Percentiles rank a stretch among this genome's conserved stretches.
phyloP scores from a whole-genome alignment of 2,888 invertebrate species.

The Leptinotarsa rubiginosa region DNA sequence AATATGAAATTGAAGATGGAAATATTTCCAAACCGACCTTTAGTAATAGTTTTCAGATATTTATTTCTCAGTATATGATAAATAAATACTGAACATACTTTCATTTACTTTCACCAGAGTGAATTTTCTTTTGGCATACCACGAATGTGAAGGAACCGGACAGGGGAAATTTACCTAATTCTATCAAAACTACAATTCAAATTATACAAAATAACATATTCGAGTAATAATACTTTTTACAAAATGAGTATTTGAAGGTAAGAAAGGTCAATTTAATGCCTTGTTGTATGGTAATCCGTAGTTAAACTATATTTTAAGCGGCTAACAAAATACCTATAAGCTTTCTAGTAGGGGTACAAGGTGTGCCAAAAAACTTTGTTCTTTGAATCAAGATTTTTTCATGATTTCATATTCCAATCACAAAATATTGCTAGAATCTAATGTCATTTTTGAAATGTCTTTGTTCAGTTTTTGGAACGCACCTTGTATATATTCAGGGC shows the following conservation, averaged over 20 bases:
- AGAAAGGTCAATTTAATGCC: slow-evolving; percentile 63
- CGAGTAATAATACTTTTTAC: slow-evolving; percentile 56
- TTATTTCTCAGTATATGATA: too few species aligned
- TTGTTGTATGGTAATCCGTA: slow-evolving; percentile 64
- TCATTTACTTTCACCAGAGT: too few species aligned
- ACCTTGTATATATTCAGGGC: slow-evolving; percentile 49
- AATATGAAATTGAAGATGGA: too few species aligned
- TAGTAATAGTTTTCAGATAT: too few species aligned
- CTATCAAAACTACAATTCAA: slow-evolving; percentile 42
- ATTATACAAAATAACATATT: slow-evolving; percentile 51
- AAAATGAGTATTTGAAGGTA: slow-evolving; percentile 63
- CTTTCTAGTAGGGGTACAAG: slow-evolving; percentile 41
- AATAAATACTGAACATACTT: too few species aligned
- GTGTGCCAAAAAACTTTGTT: slow-evolving; percentile 35
- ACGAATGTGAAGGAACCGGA: slow-evolving; percentile 8
- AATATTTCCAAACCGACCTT: too few species aligned
- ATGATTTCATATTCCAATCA: neutral
- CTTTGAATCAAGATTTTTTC: neutral
- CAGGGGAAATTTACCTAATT: slow-evolving; percentile 22
- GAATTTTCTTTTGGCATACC: neutral
- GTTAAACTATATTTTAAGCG: slow-evolving; percentile 54
- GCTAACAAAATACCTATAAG: slow-evolving; percentile 42
- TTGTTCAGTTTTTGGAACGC: slow-evolving; percentile 38
- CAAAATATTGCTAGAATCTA: slow-evolving; percentile 30
- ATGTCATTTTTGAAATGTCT: slow-evolving; percentile 47